Evolutionary conservation across 2,797 vertebrate species (phyloP), one percentile per base, ranked within the genome.

Genomic region (Arremon aurantiirostris): DNA sequence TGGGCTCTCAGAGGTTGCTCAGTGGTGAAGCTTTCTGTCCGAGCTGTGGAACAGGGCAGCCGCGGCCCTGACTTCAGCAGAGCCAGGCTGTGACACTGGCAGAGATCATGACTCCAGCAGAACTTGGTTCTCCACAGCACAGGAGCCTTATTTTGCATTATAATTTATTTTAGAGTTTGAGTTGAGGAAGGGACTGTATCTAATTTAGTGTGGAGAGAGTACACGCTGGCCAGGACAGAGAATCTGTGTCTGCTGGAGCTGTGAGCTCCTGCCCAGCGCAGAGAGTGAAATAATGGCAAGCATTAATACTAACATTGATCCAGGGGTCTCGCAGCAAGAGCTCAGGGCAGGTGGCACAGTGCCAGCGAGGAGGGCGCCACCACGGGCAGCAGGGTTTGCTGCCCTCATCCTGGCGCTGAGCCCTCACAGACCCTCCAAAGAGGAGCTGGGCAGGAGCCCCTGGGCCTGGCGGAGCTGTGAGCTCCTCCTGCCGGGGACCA

Each of bases 261-360:
- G 0, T 5, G n/a, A 81, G 50, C 34, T 83, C 42, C 55, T 30
- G 55, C 57, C 50, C 18, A 16, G 66, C 1, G 32, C 32, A 61
- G 23, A 57, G n/a, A 41, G 46, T 21, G 52, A 50, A 77, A n/a
- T 21, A 46, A 89, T 1, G 4, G n/a, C 63, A 69, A 57, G 42
- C 16, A 32, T 11, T 27, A 61, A 32, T 9, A 39, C 15, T 11
- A 12, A 27, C 30, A 27, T 47, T 47, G 12, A 47, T 2, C 13
- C 11, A 1, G 21, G 50, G 42, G 12, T 66, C 30, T 55, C 0
- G 0, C 34, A 17, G 26, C 3, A 22, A 24, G 23, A 68, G 28
- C 57, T 37, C 17, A 2, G 21, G 66, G 42, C 15, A 69, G 9
- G 22, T 9, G 20, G 47, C 11, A 5, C 8, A 24, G 27, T 5